Conservation (phyloP, 1,140 invertebrate genomes). For the Bemisia tabaci region DNA sequence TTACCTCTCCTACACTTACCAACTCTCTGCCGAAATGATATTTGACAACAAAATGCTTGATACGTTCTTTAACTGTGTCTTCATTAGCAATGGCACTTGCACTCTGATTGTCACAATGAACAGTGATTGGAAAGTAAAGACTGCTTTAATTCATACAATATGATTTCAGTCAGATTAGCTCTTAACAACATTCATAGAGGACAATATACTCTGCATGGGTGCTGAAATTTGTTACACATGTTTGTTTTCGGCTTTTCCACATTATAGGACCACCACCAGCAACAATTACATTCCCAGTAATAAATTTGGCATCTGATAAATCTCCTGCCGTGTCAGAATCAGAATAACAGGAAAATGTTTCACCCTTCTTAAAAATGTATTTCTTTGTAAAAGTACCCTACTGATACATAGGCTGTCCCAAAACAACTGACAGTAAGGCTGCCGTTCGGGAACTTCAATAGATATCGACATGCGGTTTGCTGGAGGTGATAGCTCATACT, state of each 20-base stretch:
- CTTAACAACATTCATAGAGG: slow-evolving; percentile 16
- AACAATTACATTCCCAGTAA: slow-evolving; percentile 27
- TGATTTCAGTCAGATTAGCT: slow-evolving; percentile 12
- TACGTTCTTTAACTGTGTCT: background rate
- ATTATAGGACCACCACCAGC: slow-evolving; percentile 22
- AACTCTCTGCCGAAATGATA: slow-evolving; percentile 1
- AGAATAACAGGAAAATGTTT: slow-evolving; percentile 18
- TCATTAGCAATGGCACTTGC: background rate
- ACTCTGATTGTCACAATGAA: slow-evolving; percentile 1
- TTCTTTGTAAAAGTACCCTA: background rate
- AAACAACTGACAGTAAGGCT: too few species aligned
- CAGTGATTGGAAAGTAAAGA: too few species aligned
- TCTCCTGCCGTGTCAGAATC: slow-evolving; percentile 32
- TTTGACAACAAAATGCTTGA: background rate
- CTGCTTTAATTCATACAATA: background rate
- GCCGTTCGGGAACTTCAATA: too few species aligned
- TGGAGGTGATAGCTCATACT: too few species aligned
- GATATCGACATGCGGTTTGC: too few species aligned
- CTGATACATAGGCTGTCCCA: too few species aligned
- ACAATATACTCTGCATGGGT: slow-evolving; percentile 24
- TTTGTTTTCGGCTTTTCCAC: too few species aligned
- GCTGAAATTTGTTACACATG: too few species aligned
- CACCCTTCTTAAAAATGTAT: background rate
- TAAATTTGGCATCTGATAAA: slow-evolving; percentile 28
- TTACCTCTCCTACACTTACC: too few species aligned